Conservation (phyloP, 1,140 invertebrate species). For the Achatina immaculata region DNA sequence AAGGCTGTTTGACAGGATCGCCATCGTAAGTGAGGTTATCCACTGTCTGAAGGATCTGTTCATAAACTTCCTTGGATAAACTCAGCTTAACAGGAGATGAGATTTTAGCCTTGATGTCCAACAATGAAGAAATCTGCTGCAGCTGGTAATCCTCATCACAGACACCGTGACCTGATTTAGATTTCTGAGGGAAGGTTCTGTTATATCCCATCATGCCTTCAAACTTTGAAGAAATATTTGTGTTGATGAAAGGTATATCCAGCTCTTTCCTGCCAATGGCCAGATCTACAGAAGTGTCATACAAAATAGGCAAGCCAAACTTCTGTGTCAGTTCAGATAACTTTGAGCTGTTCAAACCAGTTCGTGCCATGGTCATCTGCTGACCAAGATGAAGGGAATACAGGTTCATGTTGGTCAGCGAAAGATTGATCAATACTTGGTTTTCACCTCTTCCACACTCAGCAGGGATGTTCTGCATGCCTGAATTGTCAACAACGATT, state of each 20-base stretch:
- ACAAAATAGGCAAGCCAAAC: conserved; percentile 57
- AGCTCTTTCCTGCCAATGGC: conserved; percentile 64
- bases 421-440: conserved; percentile 40
- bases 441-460: conserved; percentile 15
- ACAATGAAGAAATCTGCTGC: conserved; percentile 32
- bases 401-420: conserved; percentile 84
- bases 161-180: background rate
- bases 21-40: conserved; percentile 68
- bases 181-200: background rate
- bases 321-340: conserved; percentile 47
- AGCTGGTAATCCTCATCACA: background rate
- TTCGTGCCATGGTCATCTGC: conserved; percentile 34
- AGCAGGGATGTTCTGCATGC: conserved; percentile 19
- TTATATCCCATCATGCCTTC: conserved; percentile 19
- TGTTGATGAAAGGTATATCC: conserved; percentile 42
- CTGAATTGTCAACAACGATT: conserved; percentile 78
- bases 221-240: conserved; percentile 23
- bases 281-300: conserved; percentile 85
- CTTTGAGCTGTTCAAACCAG: conserved; percentile 21
- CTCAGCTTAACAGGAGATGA: conserved; percentile 87
- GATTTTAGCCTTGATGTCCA: conserved; percentile 83
- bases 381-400: conserved; percentile 81
- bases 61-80: conserved; percentile 86
- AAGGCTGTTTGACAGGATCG: conserved; percentile 15
- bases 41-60: conserved; percentile 84